Evolutionary conservation across 2,113 vertebrate genomes (phyloP).

Genomic region (Cervus canadensis): DNA sequence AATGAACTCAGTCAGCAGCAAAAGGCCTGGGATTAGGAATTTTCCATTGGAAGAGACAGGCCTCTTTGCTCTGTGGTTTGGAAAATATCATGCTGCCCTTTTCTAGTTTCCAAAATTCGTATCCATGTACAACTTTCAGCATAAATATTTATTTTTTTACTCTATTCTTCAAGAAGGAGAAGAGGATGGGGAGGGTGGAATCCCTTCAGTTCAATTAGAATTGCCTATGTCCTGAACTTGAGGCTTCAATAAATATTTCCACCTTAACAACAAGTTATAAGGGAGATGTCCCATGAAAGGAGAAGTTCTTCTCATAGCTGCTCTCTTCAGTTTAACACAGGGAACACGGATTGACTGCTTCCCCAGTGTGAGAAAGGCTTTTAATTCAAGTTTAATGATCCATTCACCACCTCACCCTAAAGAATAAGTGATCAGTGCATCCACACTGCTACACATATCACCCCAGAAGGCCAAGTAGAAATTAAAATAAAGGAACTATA

Average conservation of each 20-base stretch:
- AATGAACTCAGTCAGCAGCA: not conserved
- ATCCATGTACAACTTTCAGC: not conserved
- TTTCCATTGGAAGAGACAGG: not conserved
- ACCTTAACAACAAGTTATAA: not conserved
- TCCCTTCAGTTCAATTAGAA: not conserved
- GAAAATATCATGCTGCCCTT: slow-evolving; percentile 5
- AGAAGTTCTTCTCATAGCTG: not conserved
- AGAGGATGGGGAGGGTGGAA: not conserved
- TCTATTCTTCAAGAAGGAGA: slow-evolving; percentile 25
- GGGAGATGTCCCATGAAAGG: not conserved
- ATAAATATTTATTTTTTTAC: slow-evolving; percentile 8
- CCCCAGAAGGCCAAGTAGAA: not conserved
- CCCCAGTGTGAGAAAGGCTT: not conserved
- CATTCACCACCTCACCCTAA: not conserved
- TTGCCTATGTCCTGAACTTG: not conserved
- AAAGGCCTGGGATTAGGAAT: not conserved
- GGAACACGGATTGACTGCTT: not conserved
- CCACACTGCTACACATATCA: not conserved
- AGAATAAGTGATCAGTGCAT: not conserved
- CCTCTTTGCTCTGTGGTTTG: slow-evolving; percentile 23
- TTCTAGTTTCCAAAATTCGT: slow-evolving; percentile 38
- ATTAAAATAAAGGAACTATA: not conserved
- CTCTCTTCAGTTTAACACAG: not conserved
- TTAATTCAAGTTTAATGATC: not conserved
- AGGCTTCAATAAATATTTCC: not conserved